A percentile compares a stretch with the other conserved stretches of the same genome.
Conservation (phyloP, 2,113 vertebrate species). For the Rhinichthys klamathensis region DNA sequence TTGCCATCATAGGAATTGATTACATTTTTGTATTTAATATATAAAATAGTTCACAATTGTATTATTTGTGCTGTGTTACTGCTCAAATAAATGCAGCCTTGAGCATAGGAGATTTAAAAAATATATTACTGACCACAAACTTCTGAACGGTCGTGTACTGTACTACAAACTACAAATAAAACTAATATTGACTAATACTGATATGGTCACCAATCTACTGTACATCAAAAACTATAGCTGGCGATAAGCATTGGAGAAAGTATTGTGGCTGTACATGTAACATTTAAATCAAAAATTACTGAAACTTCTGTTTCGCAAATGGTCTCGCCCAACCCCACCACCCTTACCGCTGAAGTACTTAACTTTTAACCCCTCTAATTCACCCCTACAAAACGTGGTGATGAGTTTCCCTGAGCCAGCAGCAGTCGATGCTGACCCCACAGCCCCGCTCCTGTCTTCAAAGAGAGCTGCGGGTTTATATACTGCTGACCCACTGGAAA, state of each 20-base stretch:
- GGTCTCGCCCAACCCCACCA: neutral
- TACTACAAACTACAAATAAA: neutral
- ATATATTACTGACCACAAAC: neutral
- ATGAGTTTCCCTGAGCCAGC: slow-evolving; percentile 43
- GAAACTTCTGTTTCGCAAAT: neutral
- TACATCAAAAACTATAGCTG: neutral
- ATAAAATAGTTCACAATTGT: too few relatives aligned
- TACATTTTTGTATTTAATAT: neutral
- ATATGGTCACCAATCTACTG: neutral
- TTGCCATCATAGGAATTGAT: neutral
- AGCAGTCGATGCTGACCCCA: neutral
- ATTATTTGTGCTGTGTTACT: neutral
- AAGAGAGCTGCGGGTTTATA: slow-evolving; percentile 19
- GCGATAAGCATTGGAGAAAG: neutral
- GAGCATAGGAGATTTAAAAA: neutral
- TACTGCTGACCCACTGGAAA: slow-evolving; percentile 19
- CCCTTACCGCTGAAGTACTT: slow-evolving; percentile 5
- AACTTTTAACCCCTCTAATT: slow-evolving; percentile 47
- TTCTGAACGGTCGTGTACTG: neutral
- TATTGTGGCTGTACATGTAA: neutral
- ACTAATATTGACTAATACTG: neutral
- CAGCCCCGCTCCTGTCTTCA: slow-evolving; percentile 22
- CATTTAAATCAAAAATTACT: neutral
- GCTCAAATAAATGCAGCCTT: neutral
- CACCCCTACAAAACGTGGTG: slow-evolving; percentile 35